A percentile compares a stretch with the other conserved stretches of the same genome.
Conservation (phyloP, 2,113 vertebrate genomes). For the Myrmecobius fasciatus region DNA sequence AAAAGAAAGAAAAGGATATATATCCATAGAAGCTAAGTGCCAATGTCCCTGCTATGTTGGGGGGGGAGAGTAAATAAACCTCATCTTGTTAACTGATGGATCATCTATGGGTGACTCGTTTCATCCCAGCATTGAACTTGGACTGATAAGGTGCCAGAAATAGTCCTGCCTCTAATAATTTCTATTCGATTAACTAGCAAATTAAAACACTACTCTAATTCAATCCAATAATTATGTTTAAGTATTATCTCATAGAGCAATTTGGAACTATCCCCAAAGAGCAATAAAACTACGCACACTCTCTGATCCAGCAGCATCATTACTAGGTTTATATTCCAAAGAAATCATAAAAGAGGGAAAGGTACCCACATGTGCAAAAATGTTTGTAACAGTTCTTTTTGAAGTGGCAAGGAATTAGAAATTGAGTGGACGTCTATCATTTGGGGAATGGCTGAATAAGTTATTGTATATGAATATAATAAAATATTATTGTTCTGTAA, state of each 20-base stretch:
- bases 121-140: neutral
- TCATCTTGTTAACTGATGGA: neutral
- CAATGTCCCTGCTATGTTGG: neutral
- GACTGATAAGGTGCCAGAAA: neutral
- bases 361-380: too few relatives aligned
- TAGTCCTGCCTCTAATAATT: neutral
- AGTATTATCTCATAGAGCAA: neutral
- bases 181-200: neutral
- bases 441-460: too few relatives aligned
- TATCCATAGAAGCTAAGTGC: neutral
- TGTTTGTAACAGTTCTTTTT: too few relatives aligned
- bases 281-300: too few relatives aligned
- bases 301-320: too few relatives aligned
- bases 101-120: neutral
- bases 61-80: neutral
- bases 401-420: too few relatives aligned
- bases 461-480: too few relatives aligned
- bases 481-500: too few relatives aligned
- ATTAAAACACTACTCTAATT: neutral
- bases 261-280: too few relatives aligned
- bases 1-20: neutral
- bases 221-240: neutral
- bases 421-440: too few relatives aligned
- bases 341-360: too few relatives aligned
- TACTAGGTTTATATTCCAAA: too few relatives aligned